Base-by-base conservation (phyloP, 2,797 vertebrate genomes). In the Cichlasoma orientale region DNA sequence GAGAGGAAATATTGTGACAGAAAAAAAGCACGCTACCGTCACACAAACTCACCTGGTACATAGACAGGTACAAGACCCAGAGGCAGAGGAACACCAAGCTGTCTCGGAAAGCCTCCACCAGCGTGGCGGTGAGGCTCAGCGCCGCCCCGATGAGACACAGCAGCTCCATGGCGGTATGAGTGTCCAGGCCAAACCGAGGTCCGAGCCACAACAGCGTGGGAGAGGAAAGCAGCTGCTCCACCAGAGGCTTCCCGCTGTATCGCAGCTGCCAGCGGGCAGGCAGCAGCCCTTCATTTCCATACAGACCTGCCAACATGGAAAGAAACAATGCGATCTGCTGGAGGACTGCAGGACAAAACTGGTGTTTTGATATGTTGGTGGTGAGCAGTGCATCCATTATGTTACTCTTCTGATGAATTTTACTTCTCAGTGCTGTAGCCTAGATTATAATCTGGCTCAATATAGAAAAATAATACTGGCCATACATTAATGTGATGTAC, bases 121-220 rank as follows among this genome's bases (percentile, higher is more conserved):
- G 81, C 27, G 94, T 77, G 12, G 96, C 95, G 0, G 94, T 92
- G 0, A 98, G 83, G 75, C 97, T 96, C 59, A 96, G 89, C 0
- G 93, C 56, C 0, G 90, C 70, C 0, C 97, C 97, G 0, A 94
- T 19, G 2, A 99, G 93, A 77, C 97, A 97, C 54, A 99, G 93
- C 74, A 98, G 90, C 95, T 99, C 98, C 96, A 98, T 95, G 58
- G 96, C 94, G 27, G 96, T 95, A 61, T 98, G 96, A 0, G 97
- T 98, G 86, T 98, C 97, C 92, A 99, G 83, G 19, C 97, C 97
- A 6, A 98, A 85, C 1, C 0, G 78, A 0, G 98, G 97, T 0
- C 96, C 92, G 0, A 98, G 90, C 98, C 97, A 99, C 73, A 99
- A 92, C 19, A 99, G 91, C 0, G 97, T 97, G 38, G 98, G 98